These are phyloP conservation scores for Lithophane socia DNA, from an alignment of 2,888 invertebrate genomes.

Conservation along the genomic window DNA sequence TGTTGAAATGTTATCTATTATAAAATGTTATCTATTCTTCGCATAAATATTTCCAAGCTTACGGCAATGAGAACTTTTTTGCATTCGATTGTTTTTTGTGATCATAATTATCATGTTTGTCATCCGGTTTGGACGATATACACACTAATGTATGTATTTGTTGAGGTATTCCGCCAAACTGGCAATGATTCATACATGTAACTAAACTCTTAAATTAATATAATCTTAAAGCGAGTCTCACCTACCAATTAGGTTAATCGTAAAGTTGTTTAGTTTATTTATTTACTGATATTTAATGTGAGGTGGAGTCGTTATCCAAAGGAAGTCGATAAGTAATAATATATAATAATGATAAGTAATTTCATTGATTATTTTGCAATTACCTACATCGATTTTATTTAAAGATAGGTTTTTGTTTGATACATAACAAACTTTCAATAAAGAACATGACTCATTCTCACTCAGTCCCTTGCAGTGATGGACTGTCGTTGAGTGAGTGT, in stretches of 20 bases:
- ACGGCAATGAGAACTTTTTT: constrained; percentile 53
- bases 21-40: no score
- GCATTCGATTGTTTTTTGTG: constrained; percentile 52
- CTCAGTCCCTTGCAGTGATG: no score
- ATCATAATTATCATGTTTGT: constrained; percentile 56
- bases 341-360: background rate
- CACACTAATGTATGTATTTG: constrained; percentile 17
- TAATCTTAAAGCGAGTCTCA: constrained; percentile 22
- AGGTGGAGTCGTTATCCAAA: constrained; percentile 3
- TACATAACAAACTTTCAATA: background rate
- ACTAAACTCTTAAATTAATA: constrained; percentile 29
- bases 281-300: constrained; percentile 10
- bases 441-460: background rate
- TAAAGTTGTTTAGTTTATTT: constrained; percentile 24
- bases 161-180: constrained; percentile 34
- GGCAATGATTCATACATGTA: constrained; percentile 43
- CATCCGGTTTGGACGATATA: constrained; percentile 53
- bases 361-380: constrained; percentile 20
- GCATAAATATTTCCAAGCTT: no score
- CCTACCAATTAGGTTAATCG: constrained; percentile 19
- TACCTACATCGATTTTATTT: background rate
- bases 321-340: constrained; percentile 33
- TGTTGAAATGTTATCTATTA: no score
- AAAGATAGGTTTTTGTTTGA: background rate
- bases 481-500: no score